Conservation (phyloP, 1,140 invertebrate species). For the Bombyx mori region DNA sequence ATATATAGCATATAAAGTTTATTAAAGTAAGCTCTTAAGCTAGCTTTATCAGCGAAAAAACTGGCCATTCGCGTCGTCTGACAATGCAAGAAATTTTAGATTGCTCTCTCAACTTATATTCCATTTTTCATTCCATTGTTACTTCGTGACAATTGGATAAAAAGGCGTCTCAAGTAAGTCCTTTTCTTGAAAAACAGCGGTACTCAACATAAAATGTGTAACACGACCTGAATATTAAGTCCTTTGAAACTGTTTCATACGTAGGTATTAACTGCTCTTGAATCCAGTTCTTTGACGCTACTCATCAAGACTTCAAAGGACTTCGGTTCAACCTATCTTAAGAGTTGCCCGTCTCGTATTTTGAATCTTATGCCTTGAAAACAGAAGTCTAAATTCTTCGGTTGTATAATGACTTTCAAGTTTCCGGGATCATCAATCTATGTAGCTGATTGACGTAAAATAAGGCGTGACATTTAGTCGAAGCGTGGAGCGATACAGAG, state of each 20-base stretch:
- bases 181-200: neutral
- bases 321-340: neutral
- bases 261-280: slow-evolving; percentile 35
- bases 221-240: slow-evolving; percentile 45
- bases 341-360: too few relatives aligned
- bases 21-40: too few relatives aligned
- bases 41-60: too few relatives aligned
- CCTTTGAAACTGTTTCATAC: slow-evolving; percentile 33
- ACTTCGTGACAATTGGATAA: slow-evolving; percentile 25
- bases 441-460: slow-evolving; percentile 42
- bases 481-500: slow-evolving; percentile 37
- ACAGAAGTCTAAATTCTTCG: too few relatives aligned
- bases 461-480: slow-evolving; percentile 43
- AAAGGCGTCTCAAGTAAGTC: slow-evolving; percentile 32
- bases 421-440: neutral
- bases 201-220: slow-evolving; percentile 31
- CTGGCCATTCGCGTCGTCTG: too few relatives aligned
- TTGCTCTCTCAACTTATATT: slow-evolving; percentile 6
- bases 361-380: too few relatives aligned
- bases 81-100: too few relatives aligned
- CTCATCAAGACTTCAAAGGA: slow-evolving; percentile 34
- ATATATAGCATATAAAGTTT: too few relatives aligned
- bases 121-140: slow-evolving; percentile 7
- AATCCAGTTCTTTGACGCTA: slow-evolving; percentile 20
- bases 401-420: too few relatives aligned